Evolutionary conservation across 2,113 vertebrate genomes (phyloP).

Genomic region (Rhinichthys klamathensis): DNA sequence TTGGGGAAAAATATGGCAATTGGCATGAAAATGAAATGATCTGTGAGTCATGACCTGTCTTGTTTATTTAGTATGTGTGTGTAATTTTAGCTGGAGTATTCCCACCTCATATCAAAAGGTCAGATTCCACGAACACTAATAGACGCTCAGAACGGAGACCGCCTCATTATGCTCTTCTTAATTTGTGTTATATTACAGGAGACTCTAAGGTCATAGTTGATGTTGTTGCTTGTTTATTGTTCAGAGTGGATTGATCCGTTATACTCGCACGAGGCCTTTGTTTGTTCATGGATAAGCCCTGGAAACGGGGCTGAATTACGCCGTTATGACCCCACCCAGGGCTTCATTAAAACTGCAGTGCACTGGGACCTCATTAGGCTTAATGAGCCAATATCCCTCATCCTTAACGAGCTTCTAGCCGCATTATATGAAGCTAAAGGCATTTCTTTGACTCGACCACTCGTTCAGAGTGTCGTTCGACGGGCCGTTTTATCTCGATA

Average conservation of each 20-base stretch:
- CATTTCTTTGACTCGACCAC: background rate
- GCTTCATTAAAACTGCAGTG: slow-evolving; percentile 54
- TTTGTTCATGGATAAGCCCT: slow-evolving; percentile 10
- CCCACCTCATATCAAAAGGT: background rate
- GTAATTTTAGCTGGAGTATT: background rate
- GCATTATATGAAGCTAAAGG: background rate
- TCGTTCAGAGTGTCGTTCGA: background rate
- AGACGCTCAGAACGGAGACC: background rate
- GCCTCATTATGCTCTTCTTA: background rate
- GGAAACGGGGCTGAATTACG: background rate
- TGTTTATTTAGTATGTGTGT: background rate
- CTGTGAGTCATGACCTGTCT: background rate
- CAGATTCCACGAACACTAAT: background rate
- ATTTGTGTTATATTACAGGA: background rate
- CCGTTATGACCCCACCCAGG: slow-evolving; percentile 18
- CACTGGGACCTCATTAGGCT: slow-evolving; percentile 59
- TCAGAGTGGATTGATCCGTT: background rate
- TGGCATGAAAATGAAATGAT: background rate
- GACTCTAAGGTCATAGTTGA: background rate
- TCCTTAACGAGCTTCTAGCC: slow-evolving; percentile 30
- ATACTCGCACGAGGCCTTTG: background rate
- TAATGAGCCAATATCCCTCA: slow-evolving; percentile 59
- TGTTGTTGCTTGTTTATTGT: background rate
- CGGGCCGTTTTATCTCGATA: slow-evolving; percentile 31
- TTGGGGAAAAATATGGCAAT: background rate